Evolutionary conservation across 2,113 vertebrate species (phyloP).

Genomic region (Athene noctua): DNA sequence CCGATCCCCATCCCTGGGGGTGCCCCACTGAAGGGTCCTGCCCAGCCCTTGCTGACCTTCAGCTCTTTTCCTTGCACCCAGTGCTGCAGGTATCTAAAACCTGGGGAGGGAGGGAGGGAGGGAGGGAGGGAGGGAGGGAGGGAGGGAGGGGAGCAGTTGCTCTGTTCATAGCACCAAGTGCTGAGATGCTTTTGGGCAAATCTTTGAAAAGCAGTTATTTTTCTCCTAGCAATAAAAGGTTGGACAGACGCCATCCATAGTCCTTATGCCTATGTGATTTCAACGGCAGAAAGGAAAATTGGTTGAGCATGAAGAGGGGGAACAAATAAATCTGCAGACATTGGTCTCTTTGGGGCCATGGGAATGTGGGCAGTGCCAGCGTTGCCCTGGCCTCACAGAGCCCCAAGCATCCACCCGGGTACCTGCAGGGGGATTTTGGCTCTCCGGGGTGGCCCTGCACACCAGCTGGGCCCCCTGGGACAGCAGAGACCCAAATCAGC

Average conservation of each 20-base stretch:
- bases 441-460: background rate
- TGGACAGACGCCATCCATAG: fast-evolving
- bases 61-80: background rate
- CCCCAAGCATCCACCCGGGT: background rate
- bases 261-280: fast-evolving
- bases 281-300: fast-evolving
- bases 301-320: background rate
- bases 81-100: background rate
- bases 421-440: background rate
- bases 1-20: background rate
- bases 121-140: background rate
- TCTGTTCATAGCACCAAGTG: background rate
- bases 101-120: background rate
- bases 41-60: background rate
- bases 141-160: background rate
- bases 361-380: background rate
- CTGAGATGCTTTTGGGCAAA: background rate
- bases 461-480: fast-evolving
- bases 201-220: background rate
- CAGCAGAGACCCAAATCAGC: fast-evolving
- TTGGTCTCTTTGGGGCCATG: background rate
- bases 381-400: background rate
- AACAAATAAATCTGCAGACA: background rate
- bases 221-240: background rate
- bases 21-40: background rate